Base-by-base conservation (phyloP, 2,797 vertebrate genomes). In the Graptemys geographica region DNA sequence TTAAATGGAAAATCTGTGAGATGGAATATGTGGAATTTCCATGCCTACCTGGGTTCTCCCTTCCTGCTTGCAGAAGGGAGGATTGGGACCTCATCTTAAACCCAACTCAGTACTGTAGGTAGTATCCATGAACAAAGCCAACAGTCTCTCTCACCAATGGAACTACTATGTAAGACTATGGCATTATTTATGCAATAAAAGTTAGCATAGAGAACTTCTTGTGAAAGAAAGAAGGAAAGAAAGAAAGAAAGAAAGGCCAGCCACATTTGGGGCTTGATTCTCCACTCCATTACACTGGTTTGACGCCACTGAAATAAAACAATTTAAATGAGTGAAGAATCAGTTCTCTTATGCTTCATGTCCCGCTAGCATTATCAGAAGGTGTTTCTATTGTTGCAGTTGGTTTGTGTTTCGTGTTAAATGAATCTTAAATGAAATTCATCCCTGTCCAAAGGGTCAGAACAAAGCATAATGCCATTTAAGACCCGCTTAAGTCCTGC, bases 1-100 rank as follows among this genome's bases (percentile, higher is more conserved):
- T 74, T n/a, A 44, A 44, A 25, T 41, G 11, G 41, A 74, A 74
- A 74, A 23, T n/a, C 62, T 74, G 37, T 27, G 11, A 74, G 21
- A 27, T 74, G 23, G 72, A 74, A 74, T 74, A 27, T 44, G 23
- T 41, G 25, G 41, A 74, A 27, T 74, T 74, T 74, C 23, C 41
- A n/a, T 74, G 72, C 6, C 18, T 47, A 4, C 0, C 0, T 31
- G 5, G 6, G 18, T 74, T 28, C 4, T 1, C 0, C 4, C 33
- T 37, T 0, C 0, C 3, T 86, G 5, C 19, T 53, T 51, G 3
- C 6, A 4, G 33, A 87, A 57, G 27, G 1, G 72, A 89, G 82
- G 56, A 85, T 44, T 19, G 23, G 1, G 8, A 4, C 11, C 86
- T 83, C 81, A 44, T 5, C 27, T 2, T 5, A 83, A 89, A 55